These are phyloP conservation scores for Danio aesculapii DNA, from an alignment of 2,797 vertebrate genomes.

Conservation along the genomic window DNA sequence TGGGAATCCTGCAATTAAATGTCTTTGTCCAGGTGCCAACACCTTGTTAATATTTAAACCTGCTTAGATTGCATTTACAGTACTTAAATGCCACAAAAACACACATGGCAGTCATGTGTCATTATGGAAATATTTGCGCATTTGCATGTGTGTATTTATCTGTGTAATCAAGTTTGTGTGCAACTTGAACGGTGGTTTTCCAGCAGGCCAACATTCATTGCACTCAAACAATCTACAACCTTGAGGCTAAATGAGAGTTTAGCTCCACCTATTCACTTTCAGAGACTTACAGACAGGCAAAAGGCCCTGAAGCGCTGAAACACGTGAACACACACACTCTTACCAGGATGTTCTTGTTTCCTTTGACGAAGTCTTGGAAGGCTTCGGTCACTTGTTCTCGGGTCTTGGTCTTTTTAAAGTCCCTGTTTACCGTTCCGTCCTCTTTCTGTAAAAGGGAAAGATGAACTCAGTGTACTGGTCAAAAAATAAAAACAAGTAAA, in stretches of 20 bases:
- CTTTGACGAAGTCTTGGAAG: constrained; percentile 92
- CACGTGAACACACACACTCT: constrained; percentile 67
- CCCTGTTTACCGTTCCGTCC: constrained; percentile 94
- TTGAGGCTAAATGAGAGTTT: constrained; percentile 28
- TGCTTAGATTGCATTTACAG: not conserved
- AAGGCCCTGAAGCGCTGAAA: constrained; percentile 22
- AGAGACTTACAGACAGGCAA: constrained; percentile 20
- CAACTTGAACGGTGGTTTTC: constrained; percentile 24
- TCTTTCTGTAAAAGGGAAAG: constrained; percentile 84
- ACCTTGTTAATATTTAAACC: constrained; percentile 7
- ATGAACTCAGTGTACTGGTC: not conserved
- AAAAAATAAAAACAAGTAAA: not conserved
- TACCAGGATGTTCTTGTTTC: constrained; percentile 89
- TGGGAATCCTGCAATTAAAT: not conserved
- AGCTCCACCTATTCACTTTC: constrained; percentile 29
- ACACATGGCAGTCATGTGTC: constrained; percentile 1
- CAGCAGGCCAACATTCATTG: constrained; percentile 10
- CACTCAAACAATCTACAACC: constrained; percentile 14
- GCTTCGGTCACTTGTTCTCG: constrained; percentile 89
- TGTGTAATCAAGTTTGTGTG: constrained; percentile 13
- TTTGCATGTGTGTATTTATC: constrained; percentile 26
- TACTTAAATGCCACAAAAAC: not conserved
- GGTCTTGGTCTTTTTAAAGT: constrained; percentile 97
- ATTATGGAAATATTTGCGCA: not conserved
- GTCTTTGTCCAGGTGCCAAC: not conserved